These are phyloP conservation scores for Agrochola lota DNA, from an alignment of 2,888 invertebrate species.

Conservation along the genomic window DNA sequence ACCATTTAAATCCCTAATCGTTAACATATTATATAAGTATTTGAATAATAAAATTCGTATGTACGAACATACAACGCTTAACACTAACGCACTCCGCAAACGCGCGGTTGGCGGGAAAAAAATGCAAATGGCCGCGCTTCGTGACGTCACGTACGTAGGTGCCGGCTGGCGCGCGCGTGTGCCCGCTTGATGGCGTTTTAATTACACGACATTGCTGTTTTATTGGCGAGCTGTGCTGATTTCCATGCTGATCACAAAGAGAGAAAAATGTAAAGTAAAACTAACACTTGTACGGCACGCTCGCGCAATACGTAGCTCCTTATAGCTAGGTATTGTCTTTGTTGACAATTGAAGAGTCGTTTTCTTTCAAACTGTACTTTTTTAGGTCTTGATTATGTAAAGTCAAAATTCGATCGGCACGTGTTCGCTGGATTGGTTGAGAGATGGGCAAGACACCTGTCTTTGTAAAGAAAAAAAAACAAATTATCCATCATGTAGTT, in stretches of 20 bases:
- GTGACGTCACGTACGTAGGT: constrained; percentile 80
- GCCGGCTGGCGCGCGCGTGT: constrained; percentile 69
- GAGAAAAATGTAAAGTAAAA: constrained; percentile 52
- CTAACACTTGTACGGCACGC: constrained; percentile 13
- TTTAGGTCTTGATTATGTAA: neutral
- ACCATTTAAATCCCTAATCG: constrained; percentile 1
- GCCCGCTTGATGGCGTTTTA: constrained; percentile 79
- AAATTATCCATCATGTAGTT: neutral
- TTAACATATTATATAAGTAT: constrained; percentile 22
- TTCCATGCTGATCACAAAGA: constrained; percentile 55
- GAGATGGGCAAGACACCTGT: neutral
- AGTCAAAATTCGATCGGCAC: neutral
- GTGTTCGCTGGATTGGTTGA: neutral
- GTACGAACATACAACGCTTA: constrained; percentile 46
- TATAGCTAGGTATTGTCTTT: neutral
- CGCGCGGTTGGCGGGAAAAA: constrained; percentile 79
- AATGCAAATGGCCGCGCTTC: constrained; percentile 82
- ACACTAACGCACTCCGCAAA: constrained; percentile 67
- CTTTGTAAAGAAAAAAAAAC: neutral
- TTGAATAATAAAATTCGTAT: constrained; percentile 51
- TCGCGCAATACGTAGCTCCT: neutral
- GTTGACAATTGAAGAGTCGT: neutral
- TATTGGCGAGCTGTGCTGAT: constrained; percentile 71
- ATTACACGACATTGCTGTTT: constrained; percentile 78
- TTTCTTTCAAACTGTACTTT: neutral